Base-by-base conservation (phyloP, 2,888 invertebrate genomes). In the Epistrophe eligans region DNA sequence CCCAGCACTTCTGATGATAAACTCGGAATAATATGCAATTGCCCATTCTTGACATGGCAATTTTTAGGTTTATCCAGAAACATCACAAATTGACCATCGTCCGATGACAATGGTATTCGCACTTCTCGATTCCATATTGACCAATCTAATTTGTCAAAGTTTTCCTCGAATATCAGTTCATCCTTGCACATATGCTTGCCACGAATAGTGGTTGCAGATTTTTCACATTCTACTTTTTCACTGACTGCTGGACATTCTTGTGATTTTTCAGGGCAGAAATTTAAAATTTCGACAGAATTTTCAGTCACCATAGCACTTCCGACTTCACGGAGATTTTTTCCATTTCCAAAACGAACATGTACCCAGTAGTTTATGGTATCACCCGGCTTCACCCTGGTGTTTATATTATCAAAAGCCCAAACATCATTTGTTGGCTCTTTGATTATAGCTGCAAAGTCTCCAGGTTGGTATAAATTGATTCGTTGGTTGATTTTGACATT, bases 311-410 rank as follows among this genome's bases (percentile, higher is more conserved):
- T 9, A 6, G n/a, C 73, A 8, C 2, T 13, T 19, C 79, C 79
- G 13, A 73, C 19, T 15, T 73, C 73, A 40, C 66, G 57, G 1
- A 50, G 57, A 4, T 48, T 38, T 48, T 50, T 66, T 5, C 73
- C 79, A 19, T 40, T 67, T 11, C 58, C 82, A 13, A 77, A 77
- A 24, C 50, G 72, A 0, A 95, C 94, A 89, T 94, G 94, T 0
- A 95, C 93, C 93, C 95, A 95, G 89, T 96, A 95, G 88, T 95
- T 91, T 50, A 96, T 92, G 7, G 93, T 91, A 90, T 96, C 96
- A 0, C 94, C 94, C 1, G 93, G 90, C 77, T 93, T 93, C 24
- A 96, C 89, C 70, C 89, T 88, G 0, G 93, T 70, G 52, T 93
- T 90, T 0, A 90, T 90, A 88, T 95, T 93, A 70, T 94, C 93